phyloP scores from a whole-genome alignment of 2,797 vertebrate genomes.

The Microctenopoma lineatum region DNA sequence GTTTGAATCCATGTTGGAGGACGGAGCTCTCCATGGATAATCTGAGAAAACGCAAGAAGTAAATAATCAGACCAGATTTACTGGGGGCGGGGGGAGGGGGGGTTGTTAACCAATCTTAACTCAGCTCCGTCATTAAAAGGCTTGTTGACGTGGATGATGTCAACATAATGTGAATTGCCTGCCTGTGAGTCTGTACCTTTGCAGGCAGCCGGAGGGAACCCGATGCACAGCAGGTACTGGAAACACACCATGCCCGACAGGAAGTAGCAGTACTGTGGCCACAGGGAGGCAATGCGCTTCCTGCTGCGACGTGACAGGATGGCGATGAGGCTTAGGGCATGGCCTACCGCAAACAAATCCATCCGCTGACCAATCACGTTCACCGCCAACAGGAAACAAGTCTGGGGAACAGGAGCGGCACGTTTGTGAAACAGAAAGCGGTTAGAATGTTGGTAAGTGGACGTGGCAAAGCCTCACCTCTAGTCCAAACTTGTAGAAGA shows the following conservation, averaged over 20 bases:
- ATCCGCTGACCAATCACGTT: slow-evolving; percentile 96
- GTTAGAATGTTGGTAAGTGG: neutral
- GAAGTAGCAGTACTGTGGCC: slow-evolving; percentile 95
- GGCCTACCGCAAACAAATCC: slow-evolving; percentile 94
- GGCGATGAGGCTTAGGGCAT: slow-evolving; percentile 89
- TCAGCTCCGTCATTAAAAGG: neutral
- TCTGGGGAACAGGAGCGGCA: slow-evolving; percentile 72
- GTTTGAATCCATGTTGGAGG: slow-evolving; percentile 89
- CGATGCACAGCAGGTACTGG: slow-evolving; percentile 93
- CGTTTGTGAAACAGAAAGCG: neutral
- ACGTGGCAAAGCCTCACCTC: slow-evolving; percentile 80
- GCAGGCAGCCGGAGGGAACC: slow-evolving; percentile 92
- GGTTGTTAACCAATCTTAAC: neutral
- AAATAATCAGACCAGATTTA: no score
- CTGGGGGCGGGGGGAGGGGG: neutral
- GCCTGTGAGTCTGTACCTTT: slow-evolving; percentile 80
- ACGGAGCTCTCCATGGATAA: slow-evolving; percentile 92
- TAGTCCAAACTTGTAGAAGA: slow-evolving; percentile 97
- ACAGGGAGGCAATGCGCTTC: slow-evolving; percentile 89
- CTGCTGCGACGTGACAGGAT: slow-evolving; percentile 90
- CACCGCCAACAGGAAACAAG: slow-evolving; percentile 93
- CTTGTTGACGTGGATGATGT: neutral
- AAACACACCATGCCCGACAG: slow-evolving; percentile 90
- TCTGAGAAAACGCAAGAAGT: slow-evolving; percentile 74
- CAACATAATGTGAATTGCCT: neutral